A percentile compares a stretch with the other conserved stretches of the same genome.
Evolutionary conservation across 2,797 vertebrate species (phyloP).

Genomic region (Myotis myotis): DNA sequence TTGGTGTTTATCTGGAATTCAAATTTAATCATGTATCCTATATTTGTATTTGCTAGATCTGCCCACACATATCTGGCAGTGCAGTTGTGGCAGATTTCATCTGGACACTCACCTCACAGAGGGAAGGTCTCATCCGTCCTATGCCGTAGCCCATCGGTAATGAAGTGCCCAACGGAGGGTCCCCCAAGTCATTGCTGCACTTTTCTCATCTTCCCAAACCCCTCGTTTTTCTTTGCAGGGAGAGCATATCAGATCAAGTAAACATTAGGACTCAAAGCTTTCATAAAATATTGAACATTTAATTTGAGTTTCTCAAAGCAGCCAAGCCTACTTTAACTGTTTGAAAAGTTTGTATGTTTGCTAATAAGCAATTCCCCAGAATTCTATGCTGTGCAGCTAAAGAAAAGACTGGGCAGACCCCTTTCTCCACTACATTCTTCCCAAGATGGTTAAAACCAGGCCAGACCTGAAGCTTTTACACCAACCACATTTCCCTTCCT

Average conservation of each 20-base stretch:
- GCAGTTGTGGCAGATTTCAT: not conserved
- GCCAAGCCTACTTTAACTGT: conserved; percentile 8
- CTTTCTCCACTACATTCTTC: not conserved
- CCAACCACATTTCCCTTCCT: not conserved
- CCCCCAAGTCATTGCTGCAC: not conserved
- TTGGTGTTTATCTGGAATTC: not conserved
- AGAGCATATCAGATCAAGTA: conserved; percentile 51
- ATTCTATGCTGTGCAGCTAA: rapidly evolving
- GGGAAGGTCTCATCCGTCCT: not conserved
- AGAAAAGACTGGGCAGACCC: not conserved
- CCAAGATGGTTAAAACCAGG: not conserved
- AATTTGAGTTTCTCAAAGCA: conserved; percentile 64
- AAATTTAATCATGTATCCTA: not conserved
- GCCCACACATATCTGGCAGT: too few species aligned
- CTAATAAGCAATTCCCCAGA: conserved; percentile 19
- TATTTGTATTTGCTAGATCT: not conserved
- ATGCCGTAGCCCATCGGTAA: not conserved
- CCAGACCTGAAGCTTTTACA: not conserved
- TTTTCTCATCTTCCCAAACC: not conserved
- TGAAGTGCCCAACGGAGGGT: not conserved
- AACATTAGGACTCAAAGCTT: conserved; percentile 51
- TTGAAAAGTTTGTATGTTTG: conserved; percentile 55
- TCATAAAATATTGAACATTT: conserved; percentile 73
- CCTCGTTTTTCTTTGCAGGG: not conserved
- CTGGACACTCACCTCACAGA: rapidly evolving